phyloP scores from a whole-genome alignment of 1,140 invertebrate genomes.

The Drosophila neocordata region DNA sequence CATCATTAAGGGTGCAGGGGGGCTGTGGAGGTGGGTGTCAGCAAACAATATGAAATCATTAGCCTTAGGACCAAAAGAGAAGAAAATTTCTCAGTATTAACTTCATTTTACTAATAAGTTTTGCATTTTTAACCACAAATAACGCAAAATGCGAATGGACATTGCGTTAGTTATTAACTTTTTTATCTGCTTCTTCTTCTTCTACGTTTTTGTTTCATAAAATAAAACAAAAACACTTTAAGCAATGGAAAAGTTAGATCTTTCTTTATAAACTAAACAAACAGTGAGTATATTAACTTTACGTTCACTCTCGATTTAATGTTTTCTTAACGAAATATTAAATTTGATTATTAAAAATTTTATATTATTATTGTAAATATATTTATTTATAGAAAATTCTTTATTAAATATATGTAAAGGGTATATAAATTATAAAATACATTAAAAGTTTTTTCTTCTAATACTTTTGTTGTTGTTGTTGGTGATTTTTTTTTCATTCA shows the following conservation, averaged over 20 bases:
- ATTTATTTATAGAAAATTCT: no score
- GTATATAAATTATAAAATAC: no score
- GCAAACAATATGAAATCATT: slow-evolving; percentile 24
- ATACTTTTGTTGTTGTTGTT: background rate
- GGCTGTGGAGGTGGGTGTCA: no score
- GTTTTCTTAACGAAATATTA: no score
- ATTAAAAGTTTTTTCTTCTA: background rate
- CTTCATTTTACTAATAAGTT: slow-evolving; percentile 54
- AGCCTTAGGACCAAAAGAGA: background rate
- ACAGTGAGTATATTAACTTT: background rate
- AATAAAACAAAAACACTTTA: slow-evolving; percentile 1
- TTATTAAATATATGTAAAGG: no score
- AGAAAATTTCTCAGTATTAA: slow-evolving; percentile 14
- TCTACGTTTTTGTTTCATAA: no score
- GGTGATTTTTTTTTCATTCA: no score
- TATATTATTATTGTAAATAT: no score
- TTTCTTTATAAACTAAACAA: background rate
- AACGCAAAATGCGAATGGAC: slow-evolving; percentile 15
- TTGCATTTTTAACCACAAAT: slow-evolving; percentile 66
- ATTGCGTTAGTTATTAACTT: background rate
- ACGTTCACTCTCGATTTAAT: no score
- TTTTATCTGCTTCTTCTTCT: background rate
- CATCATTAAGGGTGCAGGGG: no score
- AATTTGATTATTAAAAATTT: no score
- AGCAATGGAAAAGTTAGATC: background rate